Percentiles rank a stretch among this genome's conserved stretches.
Evolutionary conservation across 2,888 invertebrate species (phyloP).

Genomic region (Parasteatoda lunata): DNA sequence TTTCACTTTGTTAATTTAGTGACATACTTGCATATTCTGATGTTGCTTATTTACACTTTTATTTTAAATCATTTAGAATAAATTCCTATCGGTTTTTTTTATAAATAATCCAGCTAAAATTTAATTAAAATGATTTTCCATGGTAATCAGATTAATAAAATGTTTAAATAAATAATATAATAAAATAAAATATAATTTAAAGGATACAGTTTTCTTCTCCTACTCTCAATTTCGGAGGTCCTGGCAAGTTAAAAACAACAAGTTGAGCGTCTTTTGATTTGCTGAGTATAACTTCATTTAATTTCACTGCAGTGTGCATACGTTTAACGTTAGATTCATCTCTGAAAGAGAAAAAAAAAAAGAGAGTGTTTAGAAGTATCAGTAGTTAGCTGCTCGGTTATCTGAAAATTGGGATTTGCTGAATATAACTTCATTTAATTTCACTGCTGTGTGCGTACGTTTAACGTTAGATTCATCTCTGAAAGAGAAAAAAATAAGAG

Average conservation of each 20-base stretch:
- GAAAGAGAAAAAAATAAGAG: slow-evolving; percentile 1
- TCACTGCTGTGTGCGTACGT: slow-evolving; percentile 99
- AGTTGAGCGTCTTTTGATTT: slow-evolving; percentile 97
- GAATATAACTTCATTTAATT: slow-evolving; percentile 97
- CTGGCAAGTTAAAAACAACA: slow-evolving; percentile 98
- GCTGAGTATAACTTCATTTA: slow-evolving; percentile 98
- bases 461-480: slow-evolving; percentile 89
- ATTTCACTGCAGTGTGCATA: slow-evolving; percentile 99
- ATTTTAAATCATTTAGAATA: no score
- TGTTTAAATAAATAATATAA: neutral
- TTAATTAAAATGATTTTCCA: no score
- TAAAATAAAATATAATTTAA: slow-evolving; percentile 1
- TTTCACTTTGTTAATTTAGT: no score
- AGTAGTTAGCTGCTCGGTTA: neutral
- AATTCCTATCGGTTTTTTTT: no score
- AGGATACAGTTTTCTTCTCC: slow-evolving; percentile 69
- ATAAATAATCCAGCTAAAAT: no score
- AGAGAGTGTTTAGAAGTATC: neutral
- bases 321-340: slow-evolving; percentile 93
- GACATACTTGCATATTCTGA: no score
- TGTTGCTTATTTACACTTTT: no score
- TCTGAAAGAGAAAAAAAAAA: slow-evolving; percentile 26
- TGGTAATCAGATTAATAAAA: no score
- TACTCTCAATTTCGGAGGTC: slow-evolving; percentile 85
- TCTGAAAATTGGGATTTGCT: slow-evolving; percentile 85